Evolutionary conservation across 2,888 invertebrate species (phyloP).

Genomic region (Neoaliturus tenellus): DNA sequence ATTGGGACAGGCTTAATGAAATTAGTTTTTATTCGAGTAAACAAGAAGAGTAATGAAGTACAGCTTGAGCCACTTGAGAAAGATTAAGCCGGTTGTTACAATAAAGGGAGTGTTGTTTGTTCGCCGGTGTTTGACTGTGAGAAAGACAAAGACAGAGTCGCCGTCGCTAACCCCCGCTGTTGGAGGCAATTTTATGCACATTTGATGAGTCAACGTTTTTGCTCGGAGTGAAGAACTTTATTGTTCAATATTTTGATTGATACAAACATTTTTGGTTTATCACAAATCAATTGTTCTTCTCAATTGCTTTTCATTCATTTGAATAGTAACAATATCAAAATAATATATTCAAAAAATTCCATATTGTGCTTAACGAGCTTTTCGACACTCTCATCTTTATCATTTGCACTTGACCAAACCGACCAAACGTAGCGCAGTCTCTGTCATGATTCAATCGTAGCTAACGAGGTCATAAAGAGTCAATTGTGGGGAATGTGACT

Average conservation of each 20-base stretch:
- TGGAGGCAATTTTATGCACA: not conserved
- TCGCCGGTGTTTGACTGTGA: conserved; percentile 14
- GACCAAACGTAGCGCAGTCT: not conserved
- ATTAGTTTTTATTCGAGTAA: not conserved
- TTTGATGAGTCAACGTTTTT: not conserved
- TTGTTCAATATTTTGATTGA: too few relatives aligned
- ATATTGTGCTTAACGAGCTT: too few relatives aligned
- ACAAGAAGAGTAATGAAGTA: not conserved
- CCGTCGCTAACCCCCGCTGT: not conserved
- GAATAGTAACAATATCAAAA: too few relatives aligned
- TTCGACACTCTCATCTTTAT: too few relatives aligned
- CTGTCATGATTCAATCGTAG: not conserved
- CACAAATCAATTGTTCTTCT: too few relatives aligned
- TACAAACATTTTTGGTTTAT: too few relatives aligned
- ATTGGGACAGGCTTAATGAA: too few relatives aligned
- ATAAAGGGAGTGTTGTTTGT: conserved; percentile 9
- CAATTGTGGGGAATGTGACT: conserved; percentile 10
- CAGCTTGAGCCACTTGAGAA: conserved; percentile 1
- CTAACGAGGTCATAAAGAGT: not conserved
- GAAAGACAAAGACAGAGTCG: conserved; percentile 29
- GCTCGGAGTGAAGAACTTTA: too few relatives aligned
- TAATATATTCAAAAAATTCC: too few relatives aligned
- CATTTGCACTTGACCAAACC: too few relatives aligned
- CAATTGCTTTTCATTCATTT: too few relatives aligned
- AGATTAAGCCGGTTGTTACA: conserved; percentile 29